A percentile compares a stretch with the other conserved stretches of the same genome.
phyloP scores from a whole-genome alignment of 2,888 invertebrate genomes.

The Rhagophthalmus giganteus region DNA sequence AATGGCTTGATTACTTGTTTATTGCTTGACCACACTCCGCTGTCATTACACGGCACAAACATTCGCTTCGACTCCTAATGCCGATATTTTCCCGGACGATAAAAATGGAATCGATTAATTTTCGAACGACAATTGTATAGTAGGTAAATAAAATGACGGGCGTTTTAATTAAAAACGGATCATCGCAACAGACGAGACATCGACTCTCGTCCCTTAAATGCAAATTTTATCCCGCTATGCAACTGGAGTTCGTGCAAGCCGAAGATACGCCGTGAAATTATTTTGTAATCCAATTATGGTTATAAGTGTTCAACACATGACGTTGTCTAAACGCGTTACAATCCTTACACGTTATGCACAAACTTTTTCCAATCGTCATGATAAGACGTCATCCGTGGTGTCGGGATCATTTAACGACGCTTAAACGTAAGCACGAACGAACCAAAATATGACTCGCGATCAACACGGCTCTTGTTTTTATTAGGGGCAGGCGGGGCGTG shows the following conservation, averaged over 20 bases:
- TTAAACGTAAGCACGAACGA: constrained; percentile 16
- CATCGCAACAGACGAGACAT: no score
- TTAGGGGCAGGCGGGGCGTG: constrained; percentile 15
- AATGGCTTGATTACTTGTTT: constrained; percentile 30
- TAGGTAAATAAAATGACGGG: no score
- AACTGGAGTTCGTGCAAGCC: constrained; percentile 9
- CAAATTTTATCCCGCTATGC: no score
- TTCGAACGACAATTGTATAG: no score
- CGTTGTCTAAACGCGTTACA: constrained; percentile 40
- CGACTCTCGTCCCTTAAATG: no score
- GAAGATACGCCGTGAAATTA: constrained; percentile 19
- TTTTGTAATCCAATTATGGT: constrained; percentile 32
- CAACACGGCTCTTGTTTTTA: constrained; percentile 14
- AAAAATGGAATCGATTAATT: no score
- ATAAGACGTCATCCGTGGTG: constrained; percentile 41
- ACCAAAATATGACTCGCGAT: constrained; percentile 22
- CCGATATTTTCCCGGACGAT: no score
- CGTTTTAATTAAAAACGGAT: no score
- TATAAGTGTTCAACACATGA: constrained; percentile 40
- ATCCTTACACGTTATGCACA: constrained; percentile 44
- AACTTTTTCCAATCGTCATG: constrained; percentile 46
- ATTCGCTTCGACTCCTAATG: no score
- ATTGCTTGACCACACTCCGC: constrained; percentile 17
- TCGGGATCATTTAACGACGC: constrained; percentile 33
- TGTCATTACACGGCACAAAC: no score